Evolutionary conservation across 2,888 invertebrate species (phyloP).

Genomic region (Xylocampa areola): DNA sequence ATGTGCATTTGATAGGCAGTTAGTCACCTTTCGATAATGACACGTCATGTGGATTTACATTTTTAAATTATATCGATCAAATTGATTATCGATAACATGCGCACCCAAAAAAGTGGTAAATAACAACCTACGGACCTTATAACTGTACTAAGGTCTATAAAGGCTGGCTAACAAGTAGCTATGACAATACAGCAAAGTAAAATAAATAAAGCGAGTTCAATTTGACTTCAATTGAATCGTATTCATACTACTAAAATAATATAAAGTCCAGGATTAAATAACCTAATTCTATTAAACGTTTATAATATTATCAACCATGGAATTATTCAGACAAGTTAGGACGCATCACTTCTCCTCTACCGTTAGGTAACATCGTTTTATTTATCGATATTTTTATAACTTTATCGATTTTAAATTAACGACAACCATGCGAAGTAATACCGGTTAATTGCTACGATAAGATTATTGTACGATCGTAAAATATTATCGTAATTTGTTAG

Average conservation of each 20-base stretch:
- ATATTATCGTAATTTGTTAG: constrained; percentile 61
- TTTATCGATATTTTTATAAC: constrained; percentile 58
- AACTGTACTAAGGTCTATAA: too few species aligned
- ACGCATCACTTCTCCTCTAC: constrained; percentile 11
- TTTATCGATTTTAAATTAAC: constrained; percentile 53
- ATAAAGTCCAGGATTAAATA: too few species aligned
- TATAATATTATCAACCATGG: background rate
- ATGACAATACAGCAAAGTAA: too few species aligned
- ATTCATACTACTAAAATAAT: too few species aligned
- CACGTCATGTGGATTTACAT: constrained; percentile 15
- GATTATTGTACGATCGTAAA: constrained; percentile 64
- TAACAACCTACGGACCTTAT: too few species aligned
- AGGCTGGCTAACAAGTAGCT: too few species aligned
- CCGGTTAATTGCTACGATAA: constrained; percentile 72
- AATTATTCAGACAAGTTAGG: constrained; percentile 11
- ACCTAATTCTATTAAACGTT: constrained; percentile 13
- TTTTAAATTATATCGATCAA: constrained; percentile 20
- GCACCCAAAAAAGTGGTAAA: constrained; percentile 4
- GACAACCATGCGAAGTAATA: constrained; percentile 49
- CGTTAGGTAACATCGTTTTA: constrained; percentile 51
- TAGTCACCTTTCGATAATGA: constrained; percentile 29
- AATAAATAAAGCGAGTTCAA: too few species aligned
- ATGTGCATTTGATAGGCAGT: constrained; percentile 28
- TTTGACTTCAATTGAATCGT: too few species aligned
- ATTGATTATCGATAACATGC: constrained; percentile 20